phyloP scores from a whole-genome alignment of 2,797 vertebrate genomes.

The Chelidonichthys spinosus region DNA sequence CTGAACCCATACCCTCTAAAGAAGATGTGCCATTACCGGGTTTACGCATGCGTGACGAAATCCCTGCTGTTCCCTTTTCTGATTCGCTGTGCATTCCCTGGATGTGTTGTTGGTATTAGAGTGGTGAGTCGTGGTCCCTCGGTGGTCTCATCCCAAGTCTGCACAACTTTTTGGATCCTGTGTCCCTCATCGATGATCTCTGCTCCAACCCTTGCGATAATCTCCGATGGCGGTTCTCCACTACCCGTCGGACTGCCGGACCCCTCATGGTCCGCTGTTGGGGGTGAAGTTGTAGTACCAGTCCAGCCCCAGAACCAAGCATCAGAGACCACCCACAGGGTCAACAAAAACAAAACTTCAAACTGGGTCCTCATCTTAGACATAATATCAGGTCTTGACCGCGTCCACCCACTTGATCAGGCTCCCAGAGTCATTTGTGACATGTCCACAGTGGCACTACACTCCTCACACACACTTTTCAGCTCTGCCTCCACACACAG shows the following conservation, averaged over 20 bases:
- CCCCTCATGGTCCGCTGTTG: constrained; percentile 65
- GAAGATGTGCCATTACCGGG: constrained; percentile 73
- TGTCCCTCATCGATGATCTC: constrained; percentile 76
- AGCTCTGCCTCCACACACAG: constrained; percentile 71
- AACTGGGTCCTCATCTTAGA: constrained; percentile 70
- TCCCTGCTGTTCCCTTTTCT: constrained; percentile 39
- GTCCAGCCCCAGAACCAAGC: constrained; percentile 82
- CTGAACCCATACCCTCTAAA: constrained; percentile 58
- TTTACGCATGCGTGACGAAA: constrained; percentile 54
- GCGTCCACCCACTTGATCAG: constrained; percentile 64
- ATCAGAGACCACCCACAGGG: constrained; percentile 65
- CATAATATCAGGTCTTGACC: constrained; percentile 60
- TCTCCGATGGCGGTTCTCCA: constrained; percentile 65
- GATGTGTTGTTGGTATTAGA: constrained; percentile 44
- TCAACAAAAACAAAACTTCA: constrained; percentile 69
- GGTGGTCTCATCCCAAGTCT: constrained; percentile 74
- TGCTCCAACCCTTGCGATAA: constrained; percentile 62
- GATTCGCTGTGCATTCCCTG: constrained; percentile 20
- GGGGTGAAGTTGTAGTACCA: constrained; percentile 60
- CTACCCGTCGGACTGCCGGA: constrained; percentile 67
- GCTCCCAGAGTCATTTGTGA: constrained; percentile 69
- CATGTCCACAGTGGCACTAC: constrained; percentile 79
- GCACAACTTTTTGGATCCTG: constrained; percentile 66
- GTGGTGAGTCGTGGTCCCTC: constrained; percentile 67
- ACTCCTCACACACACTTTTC: constrained; percentile 61